Base-by-base conservation (phyloP, 2,113 vertebrate genomes). In the Chaenocephalus aceratus region DNA sequence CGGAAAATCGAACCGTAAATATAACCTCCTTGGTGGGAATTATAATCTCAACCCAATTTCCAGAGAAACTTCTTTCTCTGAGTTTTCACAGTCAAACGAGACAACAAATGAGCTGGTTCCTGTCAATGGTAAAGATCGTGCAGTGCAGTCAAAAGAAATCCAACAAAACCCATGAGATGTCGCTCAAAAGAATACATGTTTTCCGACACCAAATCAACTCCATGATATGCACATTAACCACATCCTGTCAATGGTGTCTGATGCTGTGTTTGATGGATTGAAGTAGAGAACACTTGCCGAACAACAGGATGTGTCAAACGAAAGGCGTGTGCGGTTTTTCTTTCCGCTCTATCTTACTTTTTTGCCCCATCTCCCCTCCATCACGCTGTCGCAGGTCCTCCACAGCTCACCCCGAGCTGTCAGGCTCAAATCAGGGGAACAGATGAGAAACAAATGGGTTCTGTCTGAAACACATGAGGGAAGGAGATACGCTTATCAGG, bases 371-470 rank as follows among this genome's bases (percentile, higher is more conserved):
- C 57, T 70, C 59, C 45, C 73, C 10, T 72, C 65, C 70, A 61
- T 88, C 83, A 69, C 77, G 63, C 74, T 76, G 77, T 77, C 30
- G 4, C 26, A 21, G 83, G 44, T 79, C 71, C 63, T 78, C 59
- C 70, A 78, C 74, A 26, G 72, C 83, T 88, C 88, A 84, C 86
- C 86, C 80, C 11, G 45, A 85, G 71, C 89, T 92, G 86, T 92
- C 92, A 88, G 68, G 80, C 49, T 77, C 61, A 80, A 86, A 88
- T 89, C 87, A 74, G 70, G 80, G 77, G 74, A 86, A 78, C 89
- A 86, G 89, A 92, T 86, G 90, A 89, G 82, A 86, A 88, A 91
- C 89, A 91, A 93, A 94, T 92, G 91, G 93, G 86, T 91, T 88
- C 67, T 91, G 92, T 94, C 91, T 87, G 84, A 80, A 61, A 89